phyloP scores from a whole-genome alignment of 2,113 vertebrate species.

The Pipa parva region DNA sequence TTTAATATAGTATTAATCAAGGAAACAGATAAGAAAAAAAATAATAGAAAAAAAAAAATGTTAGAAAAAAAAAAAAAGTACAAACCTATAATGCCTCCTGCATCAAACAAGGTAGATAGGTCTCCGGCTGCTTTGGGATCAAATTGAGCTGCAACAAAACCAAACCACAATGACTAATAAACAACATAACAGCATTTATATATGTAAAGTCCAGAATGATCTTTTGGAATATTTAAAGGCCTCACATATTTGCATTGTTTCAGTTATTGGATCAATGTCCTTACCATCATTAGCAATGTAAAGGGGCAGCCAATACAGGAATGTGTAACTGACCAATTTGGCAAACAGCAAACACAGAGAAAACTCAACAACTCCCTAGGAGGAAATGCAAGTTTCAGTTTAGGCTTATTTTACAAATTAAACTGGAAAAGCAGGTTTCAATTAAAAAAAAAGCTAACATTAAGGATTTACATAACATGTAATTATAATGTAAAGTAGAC shows the following conservation, averaged over 20 bases:
- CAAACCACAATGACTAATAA: no score
- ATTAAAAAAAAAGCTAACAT: no score
- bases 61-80: neutral
- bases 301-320: constrained; percentile 95
- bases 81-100: constrained; percentile 89
- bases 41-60: neutral
- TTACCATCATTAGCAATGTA: constrained; percentile 92
- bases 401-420: no score
- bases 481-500: no score
- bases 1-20: no score
- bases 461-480: no score
- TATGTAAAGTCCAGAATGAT: no score
- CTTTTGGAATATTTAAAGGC: no score
- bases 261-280: constrained; percentile 44
- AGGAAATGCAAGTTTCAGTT: neutral
- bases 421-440: no score
- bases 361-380: constrained; percentile 91
- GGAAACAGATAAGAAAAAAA: neutral
- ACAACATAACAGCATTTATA: no score
- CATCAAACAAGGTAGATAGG: constrained; percentile 92
- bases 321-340: constrained; percentile 97
- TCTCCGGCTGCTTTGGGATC: constrained; percentile 83
- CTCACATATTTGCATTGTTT: neutral
- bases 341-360: constrained; percentile 93
- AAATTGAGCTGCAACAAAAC: constrained; percentile 78